These are phyloP conservation scores for Sebastolobus alascanus DNA, from an alignment of 2,797 vertebrate species.

Conservation along the genomic window DNA sequence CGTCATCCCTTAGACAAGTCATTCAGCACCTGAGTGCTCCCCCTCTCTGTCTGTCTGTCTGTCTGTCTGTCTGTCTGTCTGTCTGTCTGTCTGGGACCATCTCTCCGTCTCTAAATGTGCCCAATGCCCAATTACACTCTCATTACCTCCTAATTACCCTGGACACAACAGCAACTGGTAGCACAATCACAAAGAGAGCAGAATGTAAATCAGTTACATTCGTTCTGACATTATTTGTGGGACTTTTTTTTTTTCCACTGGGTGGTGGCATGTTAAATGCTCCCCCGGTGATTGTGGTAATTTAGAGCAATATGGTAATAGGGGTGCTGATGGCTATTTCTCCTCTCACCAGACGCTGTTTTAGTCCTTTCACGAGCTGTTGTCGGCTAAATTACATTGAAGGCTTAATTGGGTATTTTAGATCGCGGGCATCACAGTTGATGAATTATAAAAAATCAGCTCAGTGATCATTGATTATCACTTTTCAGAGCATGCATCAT, in stretches of 20 bases:
- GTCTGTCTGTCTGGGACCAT: slow-evolving; percentile 14
- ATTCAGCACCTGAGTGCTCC: slow-evolving; percentile 73
- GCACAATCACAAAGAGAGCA: slow-evolving; percentile 66
- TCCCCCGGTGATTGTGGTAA: slow-evolving; percentile 78
- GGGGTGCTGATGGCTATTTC: slow-evolving; percentile 75
- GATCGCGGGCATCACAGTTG: slow-evolving; percentile 61
- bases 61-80: slow-evolving; percentile 7
- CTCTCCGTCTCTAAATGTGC: slow-evolving; percentile 59
- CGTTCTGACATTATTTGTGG: slow-evolving; percentile 71
- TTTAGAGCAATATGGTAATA: slow-evolving; percentile 83
- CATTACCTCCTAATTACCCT: slow-evolving; percentile 82
- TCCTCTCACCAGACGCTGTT: slow-evolving; percentile 60
- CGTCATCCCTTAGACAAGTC: slow-evolving; percentile 52
- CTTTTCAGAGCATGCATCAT: slow-evolving; percentile 60
- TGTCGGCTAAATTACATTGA: slow-evolving; percentile 72
- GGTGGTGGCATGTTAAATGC: slow-evolving; percentile 81
- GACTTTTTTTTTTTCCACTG: slow-evolving; percentile 47
- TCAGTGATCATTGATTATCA: slow-evolving; percentile 74
- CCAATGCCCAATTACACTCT: slow-evolving; percentile 77
- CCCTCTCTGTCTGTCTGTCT: slow-evolving; percentile 13
- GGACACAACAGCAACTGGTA: slow-evolving; percentile 77
- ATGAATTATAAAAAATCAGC: slow-evolving; percentile 72
- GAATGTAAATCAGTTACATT: slow-evolving; percentile 76
- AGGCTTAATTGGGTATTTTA: slow-evolving; percentile 76
- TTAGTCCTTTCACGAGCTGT: slow-evolving; percentile 71